Percentiles rank a stretch among this genome's conserved stretches.
These are phyloP conservation scores for Burhinus oedicnemus DNA, from an alignment of 2,113 vertebrate species.

Conservation along the genomic window DNA sequence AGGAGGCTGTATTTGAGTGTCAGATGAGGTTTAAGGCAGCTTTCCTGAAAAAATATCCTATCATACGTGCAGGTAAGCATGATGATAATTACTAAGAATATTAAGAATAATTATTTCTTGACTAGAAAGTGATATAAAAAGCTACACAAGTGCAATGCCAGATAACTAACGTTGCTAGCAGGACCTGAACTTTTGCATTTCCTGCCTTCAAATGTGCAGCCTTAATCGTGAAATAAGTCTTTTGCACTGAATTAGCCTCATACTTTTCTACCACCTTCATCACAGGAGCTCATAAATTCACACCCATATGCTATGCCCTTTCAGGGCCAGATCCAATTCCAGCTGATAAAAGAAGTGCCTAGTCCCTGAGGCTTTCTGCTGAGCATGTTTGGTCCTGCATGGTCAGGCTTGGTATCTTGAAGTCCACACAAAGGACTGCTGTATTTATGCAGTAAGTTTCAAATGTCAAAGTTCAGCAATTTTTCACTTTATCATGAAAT, in stretches of 20 bases:
- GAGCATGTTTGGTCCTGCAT: background rate
- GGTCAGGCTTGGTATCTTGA: background rate
- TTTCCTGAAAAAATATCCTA: background rate
- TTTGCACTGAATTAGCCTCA: background rate
- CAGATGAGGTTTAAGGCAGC: background rate
- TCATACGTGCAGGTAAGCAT: background rate
- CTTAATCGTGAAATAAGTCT: background rate
- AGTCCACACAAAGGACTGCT: background rate
- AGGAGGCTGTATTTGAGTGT: background rate
- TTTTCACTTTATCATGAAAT: background rate
- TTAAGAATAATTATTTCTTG: background rate
- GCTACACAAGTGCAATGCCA: background rate
- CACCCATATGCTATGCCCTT: background rate
- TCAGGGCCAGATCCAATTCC: background rate
- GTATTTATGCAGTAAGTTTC: background rate
- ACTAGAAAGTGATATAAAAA: background rate
- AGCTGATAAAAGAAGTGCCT: background rate
- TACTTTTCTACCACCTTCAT: background rate
- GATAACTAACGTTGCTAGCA: background rate
- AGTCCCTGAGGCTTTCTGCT: background rate
- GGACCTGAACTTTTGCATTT: slow-evolving; percentile 60
- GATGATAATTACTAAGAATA: background rate
- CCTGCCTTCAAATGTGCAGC: background rate
- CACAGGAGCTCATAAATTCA: background rate
- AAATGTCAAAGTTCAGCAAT: background rate